Evolutionary conservation across 2,888 invertebrate genomes (phyloP).

Genomic region (Drosophila meridionalis): DNA sequence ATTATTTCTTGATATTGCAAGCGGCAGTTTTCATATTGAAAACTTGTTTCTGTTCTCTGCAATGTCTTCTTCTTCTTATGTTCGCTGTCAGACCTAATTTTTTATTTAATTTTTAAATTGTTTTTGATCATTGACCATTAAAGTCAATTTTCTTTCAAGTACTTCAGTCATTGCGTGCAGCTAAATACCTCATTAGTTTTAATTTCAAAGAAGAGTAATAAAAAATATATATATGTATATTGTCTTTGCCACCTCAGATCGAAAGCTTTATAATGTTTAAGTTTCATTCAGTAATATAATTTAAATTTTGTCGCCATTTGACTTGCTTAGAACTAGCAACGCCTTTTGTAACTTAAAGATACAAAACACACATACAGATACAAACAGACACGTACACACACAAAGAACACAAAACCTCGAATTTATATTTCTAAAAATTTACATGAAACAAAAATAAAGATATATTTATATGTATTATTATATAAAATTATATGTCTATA

Average conservation of each 20-base stretch:
- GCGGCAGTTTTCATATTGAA: constrained; percentile 76
- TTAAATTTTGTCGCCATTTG: constrained; percentile 42
- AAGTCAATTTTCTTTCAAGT: constrained; percentile 72
- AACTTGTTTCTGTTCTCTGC: constrained; percentile 56
- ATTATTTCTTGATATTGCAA: constrained; percentile 41
- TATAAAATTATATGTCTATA: constrained; percentile 41
- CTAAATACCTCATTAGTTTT: constrained; percentile 83
- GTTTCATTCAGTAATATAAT: constrained; percentile 46
- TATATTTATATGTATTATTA: constrained; percentile 53
- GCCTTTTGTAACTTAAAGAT: constrained; percentile 39
- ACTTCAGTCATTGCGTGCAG: constrained; percentile 77
- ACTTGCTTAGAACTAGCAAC: constrained; percentile 40
- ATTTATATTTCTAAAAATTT: constrained; percentile 78
- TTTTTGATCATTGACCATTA: constrained; percentile 47
- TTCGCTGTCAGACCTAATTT: constrained; percentile 15
- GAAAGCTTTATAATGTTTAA: constrained; percentile 71
- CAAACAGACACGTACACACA: constrained; percentile 14
- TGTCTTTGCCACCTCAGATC: constrained; percentile 35
- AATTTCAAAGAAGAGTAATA: constrained; percentile 46
- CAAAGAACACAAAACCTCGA: constrained; percentile 64
- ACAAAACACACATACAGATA: constrained; percentile 19
- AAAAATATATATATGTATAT: neutral
- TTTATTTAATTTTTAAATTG: constrained; percentile 18
- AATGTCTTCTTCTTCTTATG: constrained; percentile 33
- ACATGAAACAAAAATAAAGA: constrained; percentile 40